A percentile compares a stretch with the other conserved stretches of the same genome.
These are phyloP conservation scores for Cantharis rufa DNA, from an alignment of 2,888 invertebrate genomes.

Conservation along the genomic window DNA sequence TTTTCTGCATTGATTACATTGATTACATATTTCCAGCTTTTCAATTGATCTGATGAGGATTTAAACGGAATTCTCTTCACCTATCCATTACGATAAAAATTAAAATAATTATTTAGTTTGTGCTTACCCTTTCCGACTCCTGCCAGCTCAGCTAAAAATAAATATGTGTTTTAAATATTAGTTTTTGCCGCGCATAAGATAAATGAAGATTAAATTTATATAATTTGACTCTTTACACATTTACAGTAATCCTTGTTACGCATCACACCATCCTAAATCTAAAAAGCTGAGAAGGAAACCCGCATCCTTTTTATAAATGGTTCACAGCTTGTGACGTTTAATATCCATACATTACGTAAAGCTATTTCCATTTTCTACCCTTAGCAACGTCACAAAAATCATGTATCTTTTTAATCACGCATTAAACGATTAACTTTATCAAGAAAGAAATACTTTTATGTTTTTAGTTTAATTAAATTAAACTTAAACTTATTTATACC, in stretches of 20 bases:
- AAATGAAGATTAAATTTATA: conserved; percentile 5
- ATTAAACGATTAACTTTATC: conserved; percentile 4
- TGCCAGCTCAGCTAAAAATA: neutral
- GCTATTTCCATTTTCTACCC: conserved; percentile 37
- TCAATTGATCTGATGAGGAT: neutral
- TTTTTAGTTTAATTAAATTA: neutral
- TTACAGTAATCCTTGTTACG: conserved; percentile 33
- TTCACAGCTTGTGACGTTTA: conserved; percentile 51
- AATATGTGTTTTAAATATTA: neutral
- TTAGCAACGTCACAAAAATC: conserved; percentile 36
- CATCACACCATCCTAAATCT: conserved; percentile 29
- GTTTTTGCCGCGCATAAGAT: neutral
- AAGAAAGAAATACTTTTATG: neutral
- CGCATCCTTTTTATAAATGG: conserved; percentile 52
- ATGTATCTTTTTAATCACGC: conserved; percentile 35
- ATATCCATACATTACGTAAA: conserved; percentile 52
- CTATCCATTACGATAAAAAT: neutral
- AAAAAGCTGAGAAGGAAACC: conserved; percentile 36
- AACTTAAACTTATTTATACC: neutral
- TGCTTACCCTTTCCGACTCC: neutral
- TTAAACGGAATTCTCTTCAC: neutral
- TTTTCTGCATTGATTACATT: neutral
- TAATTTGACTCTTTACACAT: conserved; percentile 4
- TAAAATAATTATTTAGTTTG: neutral
- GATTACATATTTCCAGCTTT: neutral